Evolutionary conservation across 2,888 invertebrate species (phyloP), one percentile per base, ranked within the genome.

Genomic region (Acrocera orbiculus): DNA sequence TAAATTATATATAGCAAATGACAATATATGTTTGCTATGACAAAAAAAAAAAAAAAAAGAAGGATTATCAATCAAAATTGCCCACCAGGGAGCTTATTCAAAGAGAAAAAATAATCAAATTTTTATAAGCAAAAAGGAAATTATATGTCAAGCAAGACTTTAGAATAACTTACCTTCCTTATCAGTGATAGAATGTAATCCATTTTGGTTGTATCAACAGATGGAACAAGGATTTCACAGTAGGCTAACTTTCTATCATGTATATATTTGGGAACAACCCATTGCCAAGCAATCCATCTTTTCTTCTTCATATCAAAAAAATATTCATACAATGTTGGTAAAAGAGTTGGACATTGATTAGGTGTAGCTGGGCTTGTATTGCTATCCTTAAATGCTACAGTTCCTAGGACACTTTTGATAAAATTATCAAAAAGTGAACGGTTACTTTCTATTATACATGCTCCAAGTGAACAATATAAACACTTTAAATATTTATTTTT

Each of bases 181-280:
- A 83, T 80, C 14, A 80, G 62, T 39, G 70, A 64, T 30, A 92
- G 66, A 11, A 83, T 66, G 70, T 85, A 83, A 1, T 76, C 78
- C 1, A 80, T 73, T 28, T 81, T 64, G 7, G 85, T 66, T 0
- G 89, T 90, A 52, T 92, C 90, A 3, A 85, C 71, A 0, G 90
- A 92, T 0, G 89, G 89, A 5, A 92, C 89, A 13, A 92, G 64
- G 42, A 90, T 87, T 44, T 87, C 76, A 4, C 76, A 75, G 54
- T 82, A 89, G 49, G 73, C 71, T 49, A 66, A 67, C 0, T 57
- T 49, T 0, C 72, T 63, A 44, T 82, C 69, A 53, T 92, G 89
- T 0, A 68, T 50, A 48, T 90, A 92, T 11, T 63, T 56, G 0
- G 79, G 76, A 2, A 92, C 76, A 24, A 81, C 57, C 69, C 76